Evolutionary conservation across 2,888 invertebrate species (phyloP).

Genomic region (Eristalis pertinax): DNA sequence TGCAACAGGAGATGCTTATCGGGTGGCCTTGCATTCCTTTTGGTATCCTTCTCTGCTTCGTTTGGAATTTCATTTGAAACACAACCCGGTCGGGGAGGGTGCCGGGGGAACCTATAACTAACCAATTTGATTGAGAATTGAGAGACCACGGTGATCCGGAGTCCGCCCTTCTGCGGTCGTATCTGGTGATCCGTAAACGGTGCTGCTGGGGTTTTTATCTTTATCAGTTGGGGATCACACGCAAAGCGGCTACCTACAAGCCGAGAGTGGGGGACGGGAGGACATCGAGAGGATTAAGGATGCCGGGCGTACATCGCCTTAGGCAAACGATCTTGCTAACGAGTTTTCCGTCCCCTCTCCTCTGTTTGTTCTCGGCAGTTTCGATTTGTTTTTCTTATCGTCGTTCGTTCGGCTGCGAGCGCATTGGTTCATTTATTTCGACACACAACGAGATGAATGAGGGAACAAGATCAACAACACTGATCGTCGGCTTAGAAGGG

Average conservation of each 20-base stretch:
- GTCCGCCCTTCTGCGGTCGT: background rate
- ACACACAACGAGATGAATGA: conserved; percentile 33
- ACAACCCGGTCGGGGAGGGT: background rate
- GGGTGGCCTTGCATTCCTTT: conserved; percentile 7
- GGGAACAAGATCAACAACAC: conserved; percentile 36
- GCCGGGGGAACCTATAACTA: background rate
- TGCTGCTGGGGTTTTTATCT: conserved; percentile 32
- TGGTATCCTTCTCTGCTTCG: background rate
- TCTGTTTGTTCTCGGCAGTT: background rate
- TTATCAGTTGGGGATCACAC: conserved; percentile 22
- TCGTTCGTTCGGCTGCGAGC: background rate
- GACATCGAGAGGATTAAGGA: conserved; percentile 13
- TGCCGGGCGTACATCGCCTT: conserved; percentile 25
- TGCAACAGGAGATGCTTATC: conserved; percentile 20
- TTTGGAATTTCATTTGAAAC: conserved; percentile 8
- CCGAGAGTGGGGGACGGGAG: background rate
- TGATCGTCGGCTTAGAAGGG: conserved; percentile 1
- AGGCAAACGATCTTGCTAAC: conserved; percentile 54
- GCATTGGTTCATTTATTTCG: conserved; percentile 52
- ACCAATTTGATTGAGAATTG: conserved; percentile 22
- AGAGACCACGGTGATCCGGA: background rate
- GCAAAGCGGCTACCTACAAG: conserved; percentile 23
- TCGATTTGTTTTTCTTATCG: conserved; percentile 46
- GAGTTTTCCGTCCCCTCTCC: conserved; percentile 18
- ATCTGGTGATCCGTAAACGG: conserved; percentile 4